phyloP scores from a whole-genome alignment of 2,888 invertebrate genomes.

The Phymatocera aterrima region DNA sequence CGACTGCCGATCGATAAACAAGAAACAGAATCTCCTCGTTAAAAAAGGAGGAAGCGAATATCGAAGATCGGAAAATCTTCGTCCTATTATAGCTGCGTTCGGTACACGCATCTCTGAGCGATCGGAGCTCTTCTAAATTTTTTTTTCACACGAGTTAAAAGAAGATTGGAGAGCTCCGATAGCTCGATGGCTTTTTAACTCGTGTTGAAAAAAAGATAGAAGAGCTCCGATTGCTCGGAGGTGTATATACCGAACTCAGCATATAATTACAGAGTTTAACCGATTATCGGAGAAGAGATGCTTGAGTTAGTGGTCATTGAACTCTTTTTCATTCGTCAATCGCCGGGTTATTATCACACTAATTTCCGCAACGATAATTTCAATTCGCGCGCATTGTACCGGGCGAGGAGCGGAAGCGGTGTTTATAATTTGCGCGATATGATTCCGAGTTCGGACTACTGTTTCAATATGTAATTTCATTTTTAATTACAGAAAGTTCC shows the following conservation, averaged over 20 bases:
- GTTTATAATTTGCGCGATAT: not conserved
- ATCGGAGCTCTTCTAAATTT: too few relatives aligned
- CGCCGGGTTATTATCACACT: not conserved
- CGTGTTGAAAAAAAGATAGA: too few relatives aligned
- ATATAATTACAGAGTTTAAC: too few relatives aligned
- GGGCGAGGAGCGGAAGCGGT: not conserved
- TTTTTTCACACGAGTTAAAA: too few relatives aligned
- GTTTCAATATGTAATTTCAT: conserved; percentile 3
- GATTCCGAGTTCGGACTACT: not conserved
- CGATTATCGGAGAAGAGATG: too few relatives aligned
- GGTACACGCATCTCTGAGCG: too few relatives aligned
- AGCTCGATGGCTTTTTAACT: too few relatives aligned
- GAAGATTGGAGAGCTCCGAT: too few relatives aligned
- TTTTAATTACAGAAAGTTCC: not conserved
- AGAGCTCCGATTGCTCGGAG: too few relatives aligned
- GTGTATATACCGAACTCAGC: too few relatives aligned
- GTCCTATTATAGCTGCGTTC: too few relatives aligned
- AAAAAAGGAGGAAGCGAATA: not conserved
- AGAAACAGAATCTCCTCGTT: not conserved
- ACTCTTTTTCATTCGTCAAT: not conserved
- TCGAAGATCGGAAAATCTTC: too few relatives aligned
- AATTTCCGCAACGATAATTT: conserved; percentile 2
- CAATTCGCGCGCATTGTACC: not conserved
- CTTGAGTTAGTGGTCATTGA: not conserved
- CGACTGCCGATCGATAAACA: conserved; percentile 18